Evolutionary conservation across 1,140 invertebrate genomes (phyloP).

Genomic region (Pogonomyrmex barbatus): DNA sequence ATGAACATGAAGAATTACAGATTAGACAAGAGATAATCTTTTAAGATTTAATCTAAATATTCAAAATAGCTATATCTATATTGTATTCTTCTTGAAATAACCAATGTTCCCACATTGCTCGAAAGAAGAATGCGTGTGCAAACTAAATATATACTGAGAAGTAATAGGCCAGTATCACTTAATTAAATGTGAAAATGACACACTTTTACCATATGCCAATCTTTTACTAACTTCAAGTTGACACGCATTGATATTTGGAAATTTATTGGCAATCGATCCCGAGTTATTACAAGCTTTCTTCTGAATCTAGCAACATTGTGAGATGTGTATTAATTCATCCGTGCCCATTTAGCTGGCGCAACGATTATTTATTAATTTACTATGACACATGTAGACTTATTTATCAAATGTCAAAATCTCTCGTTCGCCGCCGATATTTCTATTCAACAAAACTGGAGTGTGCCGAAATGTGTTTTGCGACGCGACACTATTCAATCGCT

Average conservation of each 20-base stretch:
- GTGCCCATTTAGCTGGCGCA: constrained; percentile 8
- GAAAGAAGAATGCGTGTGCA: not conserved
- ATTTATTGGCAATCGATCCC: constrained; percentile 35
- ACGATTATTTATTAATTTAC: constrained; percentile 28
- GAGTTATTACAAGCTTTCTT: not conserved
- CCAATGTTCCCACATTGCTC: too few relatives aligned
- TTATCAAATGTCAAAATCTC: constrained; percentile 46
- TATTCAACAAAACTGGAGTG: constrained; percentile 41
- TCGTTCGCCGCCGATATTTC: constrained; percentile 25
- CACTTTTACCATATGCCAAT: not conserved
- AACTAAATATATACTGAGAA: not conserved
- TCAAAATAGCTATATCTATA: too few relatives aligned
- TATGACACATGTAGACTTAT: constrained; percentile 14
- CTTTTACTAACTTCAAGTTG: not conserved
- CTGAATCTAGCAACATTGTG: not conserved
- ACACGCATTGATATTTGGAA: not conserved
- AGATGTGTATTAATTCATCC: constrained; percentile 32
- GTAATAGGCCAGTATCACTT: not conserved
- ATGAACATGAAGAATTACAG: not conserved
- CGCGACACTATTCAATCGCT: constrained; percentile 37
- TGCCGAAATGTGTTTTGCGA: constrained; percentile 29
- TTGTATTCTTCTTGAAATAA: too few relatives aligned
- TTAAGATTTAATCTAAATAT: too few relatives aligned
- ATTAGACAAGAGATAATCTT: too few relatives aligned
- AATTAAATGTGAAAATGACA: not conserved